Conservation (phyloP, 2,113 vertebrate genomes). For the Mustela nigripes region DNA sequence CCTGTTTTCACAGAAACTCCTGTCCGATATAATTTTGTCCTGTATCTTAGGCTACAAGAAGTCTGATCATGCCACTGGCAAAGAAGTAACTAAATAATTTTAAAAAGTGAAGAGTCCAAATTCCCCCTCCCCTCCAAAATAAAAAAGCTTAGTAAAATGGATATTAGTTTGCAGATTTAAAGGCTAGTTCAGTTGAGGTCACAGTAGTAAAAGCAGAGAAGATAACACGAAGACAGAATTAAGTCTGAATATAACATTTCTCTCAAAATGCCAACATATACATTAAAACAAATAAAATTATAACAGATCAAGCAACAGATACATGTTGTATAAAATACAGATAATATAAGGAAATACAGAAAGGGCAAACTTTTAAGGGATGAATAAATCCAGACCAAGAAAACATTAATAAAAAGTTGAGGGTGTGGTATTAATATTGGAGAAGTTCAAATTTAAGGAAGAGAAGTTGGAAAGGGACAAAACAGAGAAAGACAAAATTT, state of each 20-base stretch:
- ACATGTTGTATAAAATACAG: neutral
- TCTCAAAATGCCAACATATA: neutral
- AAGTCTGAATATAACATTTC: neutral
- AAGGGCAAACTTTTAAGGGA: neutral
- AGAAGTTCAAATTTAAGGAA: neutral
- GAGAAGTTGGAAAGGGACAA: neutral
- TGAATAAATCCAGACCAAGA: neutral
- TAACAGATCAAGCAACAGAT: neutral
- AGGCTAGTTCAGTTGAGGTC: neutral
- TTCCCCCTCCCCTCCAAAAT: neutral
- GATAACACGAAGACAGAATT: neutral
- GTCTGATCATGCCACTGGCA: neutral
- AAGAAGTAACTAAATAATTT: neutral
- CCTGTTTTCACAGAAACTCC: neutral
- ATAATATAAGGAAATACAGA: neutral
- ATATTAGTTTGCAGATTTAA: neutral
- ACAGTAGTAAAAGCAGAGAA: neutral
- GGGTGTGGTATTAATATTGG: neutral
- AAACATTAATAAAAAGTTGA: neutral
- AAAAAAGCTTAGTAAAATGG: neutral
- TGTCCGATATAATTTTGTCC: neutral
- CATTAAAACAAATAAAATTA: neutral
- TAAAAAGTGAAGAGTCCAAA: neutral
- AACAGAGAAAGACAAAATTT: neutral
- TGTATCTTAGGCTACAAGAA: neutral